Conservation (phyloP, 2,888 invertebrate genomes). For the Resseliella maxima region DNA sequence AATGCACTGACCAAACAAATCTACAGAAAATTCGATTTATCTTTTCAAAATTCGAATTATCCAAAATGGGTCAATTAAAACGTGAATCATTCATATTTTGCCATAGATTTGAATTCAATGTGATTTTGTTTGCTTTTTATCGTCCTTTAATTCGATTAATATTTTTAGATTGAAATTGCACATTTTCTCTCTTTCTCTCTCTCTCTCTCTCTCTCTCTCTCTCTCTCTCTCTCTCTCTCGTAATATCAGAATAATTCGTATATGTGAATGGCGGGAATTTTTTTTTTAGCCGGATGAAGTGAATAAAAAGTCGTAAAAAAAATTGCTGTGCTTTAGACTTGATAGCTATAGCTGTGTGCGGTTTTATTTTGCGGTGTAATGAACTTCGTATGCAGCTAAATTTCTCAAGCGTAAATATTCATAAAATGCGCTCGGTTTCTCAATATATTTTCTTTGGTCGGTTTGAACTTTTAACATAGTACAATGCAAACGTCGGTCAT, state of each 20-base stretch:
- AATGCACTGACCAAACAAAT: neutral
- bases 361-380: conserved; percentile 52
- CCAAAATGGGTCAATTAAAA: conserved; percentile 27
- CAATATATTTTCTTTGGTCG: too few species aligned
- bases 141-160: neutral
- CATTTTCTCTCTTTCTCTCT: too few species aligned
- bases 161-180: neutral
- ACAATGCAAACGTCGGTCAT: too few species aligned
- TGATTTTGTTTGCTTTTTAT: neutral
- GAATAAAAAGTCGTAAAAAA: neutral
- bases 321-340: neutral
- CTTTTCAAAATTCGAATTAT: neutral
- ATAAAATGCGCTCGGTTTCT: too few species aligned
- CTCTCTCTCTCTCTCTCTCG: too few species aligned
- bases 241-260: too few species aligned
- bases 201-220: too few species aligned
- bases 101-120: neutral
- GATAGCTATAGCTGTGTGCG: conserved; percentile 13
- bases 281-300: neutral
- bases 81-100: conserved; percentile 15
- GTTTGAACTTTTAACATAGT: too few species aligned
- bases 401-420: conserved; percentile 54
- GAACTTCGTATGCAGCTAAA: conserved; percentile 42
- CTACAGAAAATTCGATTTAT: conserved; percentile 1
- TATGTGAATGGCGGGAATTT: neutral